phyloP scores from a whole-genome alignment of 2,113 vertebrate species.

The Bagarius yarrelli region DNA sequence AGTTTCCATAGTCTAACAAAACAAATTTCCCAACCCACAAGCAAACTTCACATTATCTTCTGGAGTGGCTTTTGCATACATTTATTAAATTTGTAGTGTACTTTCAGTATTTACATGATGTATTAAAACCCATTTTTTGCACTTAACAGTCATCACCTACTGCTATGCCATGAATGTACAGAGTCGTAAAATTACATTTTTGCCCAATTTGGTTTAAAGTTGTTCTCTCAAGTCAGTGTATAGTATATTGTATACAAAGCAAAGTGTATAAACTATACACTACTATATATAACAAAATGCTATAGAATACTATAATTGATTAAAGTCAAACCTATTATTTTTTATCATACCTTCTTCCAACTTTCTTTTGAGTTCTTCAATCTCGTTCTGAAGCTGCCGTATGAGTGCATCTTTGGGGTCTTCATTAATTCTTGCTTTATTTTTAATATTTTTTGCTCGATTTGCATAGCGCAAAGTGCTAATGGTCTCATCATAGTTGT shows the following conservation, averaged over 20 bases:
- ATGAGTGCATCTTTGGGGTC: slow-evolving; percentile 97
- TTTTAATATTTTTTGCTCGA: slow-evolving; percentile 98
- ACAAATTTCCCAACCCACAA: background rate
- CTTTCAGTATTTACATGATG: background rate
- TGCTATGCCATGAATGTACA: background rate
- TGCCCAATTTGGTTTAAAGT: no score
- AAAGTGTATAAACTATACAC: background rate
- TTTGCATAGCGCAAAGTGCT: slow-evolving; percentile 98
- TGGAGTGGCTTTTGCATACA: background rate
- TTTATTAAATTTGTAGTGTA: background rate
- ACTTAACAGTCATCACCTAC: background rate
- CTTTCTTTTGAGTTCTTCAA: slow-evolving; percentile 96
- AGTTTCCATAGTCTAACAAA: background rate
- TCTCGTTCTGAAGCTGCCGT: slow-evolving; percentile 97
- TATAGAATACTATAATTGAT: no score
- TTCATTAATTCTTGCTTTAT: slow-evolving; percentile 98
- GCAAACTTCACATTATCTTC: background rate
- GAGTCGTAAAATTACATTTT: background rate
- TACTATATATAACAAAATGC: no score
- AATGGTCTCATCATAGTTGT: slow-evolving; percentile 98
- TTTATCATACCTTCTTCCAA: slow-evolving; percentile 86
- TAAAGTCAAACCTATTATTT: background rate
- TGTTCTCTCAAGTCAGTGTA: background rate
- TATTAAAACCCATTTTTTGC: background rate
- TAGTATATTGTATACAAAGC: background rate